Percentiles rank a stretch among this genome's conserved stretches.
phyloP scores from a whole-genome alignment of 64 coral and sea anemone genomes.

The Montipora capricornis region DNA sequence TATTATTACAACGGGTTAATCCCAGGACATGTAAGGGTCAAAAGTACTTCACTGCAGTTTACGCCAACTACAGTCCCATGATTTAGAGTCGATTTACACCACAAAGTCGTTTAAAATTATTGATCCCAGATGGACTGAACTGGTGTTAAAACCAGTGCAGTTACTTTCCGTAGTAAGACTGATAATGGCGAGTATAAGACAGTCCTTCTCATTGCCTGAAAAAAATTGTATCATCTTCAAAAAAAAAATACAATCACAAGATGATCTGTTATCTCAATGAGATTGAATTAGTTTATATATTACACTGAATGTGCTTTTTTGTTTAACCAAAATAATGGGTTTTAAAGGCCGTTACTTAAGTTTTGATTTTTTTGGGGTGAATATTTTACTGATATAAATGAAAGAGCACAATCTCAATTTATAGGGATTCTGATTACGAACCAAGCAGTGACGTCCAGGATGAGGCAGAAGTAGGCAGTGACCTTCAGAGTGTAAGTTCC shows the following conservation, averaged over 20 bases:
- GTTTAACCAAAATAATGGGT: conserved; percentile 29
- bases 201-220: conserved; percentile 12
- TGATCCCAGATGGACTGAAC: conserved; percentile 17
- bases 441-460: conserved; percentile 49
- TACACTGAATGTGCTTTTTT: conserved; percentile 12
- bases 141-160: conserved; percentile 5
- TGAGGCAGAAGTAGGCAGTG: conserved; percentile 6
- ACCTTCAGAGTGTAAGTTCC: conserved; percentile 60
- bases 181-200: conserved; percentile 10
- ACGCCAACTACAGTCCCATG: conserved; percentile 1
- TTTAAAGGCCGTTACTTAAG: background rate
- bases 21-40: conserved; percentile 24
- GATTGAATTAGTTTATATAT: background rate
- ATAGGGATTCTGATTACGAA: conserved; percentile 67
- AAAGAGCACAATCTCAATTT: conserved; percentile 33
- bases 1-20: conserved; percentile 28
- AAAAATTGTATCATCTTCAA: conserved; percentile 10
- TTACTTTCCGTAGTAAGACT: background rate
- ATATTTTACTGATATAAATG: conserved; percentile 25
- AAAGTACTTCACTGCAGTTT: conserved; percentile 19
- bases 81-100: conserved; percentile 5
- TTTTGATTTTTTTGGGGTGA: conserved; percentile 2
- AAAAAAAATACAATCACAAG: background rate
- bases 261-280: conserved; percentile 4
- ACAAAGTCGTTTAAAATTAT: background rate